Base-by-base conservation (phyloP, 2,888 invertebrate species). In the Cryptops parisi region DNA sequence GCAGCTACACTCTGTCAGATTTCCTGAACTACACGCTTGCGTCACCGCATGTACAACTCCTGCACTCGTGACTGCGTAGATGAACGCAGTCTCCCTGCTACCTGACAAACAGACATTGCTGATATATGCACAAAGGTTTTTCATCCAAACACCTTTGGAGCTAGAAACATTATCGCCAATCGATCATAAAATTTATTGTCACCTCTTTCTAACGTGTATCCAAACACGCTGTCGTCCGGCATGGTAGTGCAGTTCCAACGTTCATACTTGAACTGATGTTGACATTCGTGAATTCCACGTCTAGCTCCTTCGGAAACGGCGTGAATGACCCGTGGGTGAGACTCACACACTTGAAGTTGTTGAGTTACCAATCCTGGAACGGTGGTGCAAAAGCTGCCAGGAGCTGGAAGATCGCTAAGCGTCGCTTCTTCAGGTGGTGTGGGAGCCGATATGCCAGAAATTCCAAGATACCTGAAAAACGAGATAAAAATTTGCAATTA, bases 1-100 rank as follows among this genome's bases (percentile, higher is more conserved):
- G 64, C 77, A 77, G 56, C 72, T 70, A 62, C 77, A 77, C 60
- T 76, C 75, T 17, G 75, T 74, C 47, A 77, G 65, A 63, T 75
- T 75, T 21, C 76, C 76, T 2, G 72, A 70, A 58, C 72, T 73
- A 62, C 76, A 77, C 17, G 75, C 71, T 59, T 72, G 71, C 9
- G 76, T 76, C 27, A 77, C 71, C 4, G 75, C 71, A 61, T 76
- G 73, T 39, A 75, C 75, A 24, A 76, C 74, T 5, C 76, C 76
- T 5, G 76, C 76, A 57, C 73, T 72, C 53, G 75, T 71, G 55
- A 77, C 71, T 25, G 76, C 75, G 61, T 75, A 74, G 55, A 77
- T 69, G 62, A 75, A 77, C 2, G 76, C 76, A 21, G 75, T 74
- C 63, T 77, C 76, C 58, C 70, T 70, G 55, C 74, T 76, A 22